Percentiles rank a stretch among this genome's conserved stretches.
phyloP scores from a whole-genome alignment of 2,113 vertebrate genomes.

The Chamaetylas fuelleborni region DNA sequence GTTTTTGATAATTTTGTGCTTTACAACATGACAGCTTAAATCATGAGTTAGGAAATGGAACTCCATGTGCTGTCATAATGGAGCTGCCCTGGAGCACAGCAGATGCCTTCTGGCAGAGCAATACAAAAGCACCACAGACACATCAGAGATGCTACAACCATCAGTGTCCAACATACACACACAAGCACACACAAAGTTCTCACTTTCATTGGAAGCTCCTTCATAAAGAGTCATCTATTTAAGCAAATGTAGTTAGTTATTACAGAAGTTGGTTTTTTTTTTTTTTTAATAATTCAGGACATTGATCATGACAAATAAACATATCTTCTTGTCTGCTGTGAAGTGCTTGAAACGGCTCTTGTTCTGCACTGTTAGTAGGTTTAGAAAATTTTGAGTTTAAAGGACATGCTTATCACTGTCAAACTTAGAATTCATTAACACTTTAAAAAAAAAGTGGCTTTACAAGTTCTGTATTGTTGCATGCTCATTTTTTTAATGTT shows the following conservation, averaged over 20 bases:
- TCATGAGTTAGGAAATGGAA: neutral
- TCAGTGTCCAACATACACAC: neutral
- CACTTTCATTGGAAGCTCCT: fast-evolving
- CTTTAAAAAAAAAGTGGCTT: neutral
- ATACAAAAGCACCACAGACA: neutral
- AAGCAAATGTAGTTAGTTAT: neutral
- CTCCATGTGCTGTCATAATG: neutral
- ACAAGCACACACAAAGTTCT: fast-evolving
- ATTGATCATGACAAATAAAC: neutral
- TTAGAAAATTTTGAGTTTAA: neutral
- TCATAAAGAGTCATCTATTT: neutral
- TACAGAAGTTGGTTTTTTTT: neutral
- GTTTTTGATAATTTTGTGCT: neutral
- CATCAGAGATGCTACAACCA: neutral
- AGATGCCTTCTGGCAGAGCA: neutral
- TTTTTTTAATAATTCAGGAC: neutral
- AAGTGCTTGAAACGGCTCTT: neutral
- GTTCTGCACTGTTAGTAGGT: neutral
- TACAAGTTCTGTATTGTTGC: neutral
- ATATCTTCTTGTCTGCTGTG: neutral
- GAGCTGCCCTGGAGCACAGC: neutral
- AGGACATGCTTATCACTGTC: neutral
- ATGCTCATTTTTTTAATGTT: neutral
- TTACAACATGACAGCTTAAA: neutral
- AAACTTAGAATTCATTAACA: neutral